Percentiles rank a stretch among this genome's conserved stretches.
Conservation (phyloP, 2,888 invertebrate species). For the Acleris emargana region DNA sequence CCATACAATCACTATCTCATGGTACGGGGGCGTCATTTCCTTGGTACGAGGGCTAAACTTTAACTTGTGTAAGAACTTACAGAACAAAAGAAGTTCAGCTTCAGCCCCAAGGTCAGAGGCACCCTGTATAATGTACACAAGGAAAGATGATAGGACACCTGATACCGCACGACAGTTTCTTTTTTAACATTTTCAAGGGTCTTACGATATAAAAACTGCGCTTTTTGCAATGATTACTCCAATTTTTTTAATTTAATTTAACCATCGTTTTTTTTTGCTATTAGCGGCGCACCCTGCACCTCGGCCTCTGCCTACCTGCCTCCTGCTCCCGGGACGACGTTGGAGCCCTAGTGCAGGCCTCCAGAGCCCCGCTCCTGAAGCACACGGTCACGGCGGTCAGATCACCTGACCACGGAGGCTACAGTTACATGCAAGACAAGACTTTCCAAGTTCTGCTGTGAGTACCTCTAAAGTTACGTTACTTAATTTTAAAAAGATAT, state of each 20-base stretch:
- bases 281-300: constrained; percentile 87
- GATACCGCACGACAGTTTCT: no score
- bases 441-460: constrained; percentile 89
- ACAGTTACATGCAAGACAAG: constrained; percentile 86
- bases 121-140: no score
- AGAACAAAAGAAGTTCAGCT: no score
- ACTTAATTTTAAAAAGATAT: no score
- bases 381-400: constrained; percentile 86
- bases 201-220: no score
- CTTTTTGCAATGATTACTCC: not conserved
- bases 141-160: no score
- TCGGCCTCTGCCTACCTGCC: constrained; percentile 90
- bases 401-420: constrained; percentile 86
- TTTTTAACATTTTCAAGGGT: no score
- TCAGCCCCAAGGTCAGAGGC: no score
- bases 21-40: no score
- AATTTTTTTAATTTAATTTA: not conserved
- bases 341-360: constrained; percentile 80
- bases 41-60: no score
- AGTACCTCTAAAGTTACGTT: constrained; percentile 52
- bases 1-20: no score
- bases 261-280: not conserved
- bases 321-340: constrained; percentile 87
- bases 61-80: no score
- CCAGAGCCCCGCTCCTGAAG: constrained; percentile 77